Evolutionary conservation across 2,888 invertebrate species (phyloP), one percentile per base, ranked within the genome.

Genomic region (Elgonia sp.): DNA sequence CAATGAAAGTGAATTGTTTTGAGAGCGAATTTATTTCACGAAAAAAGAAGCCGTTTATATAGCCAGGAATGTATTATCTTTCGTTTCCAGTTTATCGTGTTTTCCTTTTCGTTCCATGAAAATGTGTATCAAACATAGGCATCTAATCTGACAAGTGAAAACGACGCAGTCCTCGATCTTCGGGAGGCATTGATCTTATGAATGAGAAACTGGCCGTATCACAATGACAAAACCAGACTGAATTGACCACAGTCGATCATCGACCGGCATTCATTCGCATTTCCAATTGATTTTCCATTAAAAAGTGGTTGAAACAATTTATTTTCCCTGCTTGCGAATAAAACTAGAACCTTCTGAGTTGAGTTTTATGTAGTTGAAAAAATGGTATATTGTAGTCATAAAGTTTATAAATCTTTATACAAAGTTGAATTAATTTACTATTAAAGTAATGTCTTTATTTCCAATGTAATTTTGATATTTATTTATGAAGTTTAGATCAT

Each of bases 1-100:
- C 62, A 75, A 85, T 85, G 85, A 85, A 85, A 85, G 85, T 80
- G 75, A 80, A 85, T 80, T 85, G 67, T 75, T 80, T 80, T 60
- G 20, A 72, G 73, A 75, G 60, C 39, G 72, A 67, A 73, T 42
- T 84, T 62, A 77, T 79, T 72, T 46, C 14, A 20, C 37, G 53
- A 40, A 84, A 84, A 84, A 72, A 69, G 62, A 60, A 83, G 53
- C 50, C 39, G 46, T 80, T 73, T 80, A 70, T 62, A n/a, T 57
- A 62, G 55, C 76, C 79, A 21, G 50, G 37, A 84, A 79, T 80
- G 75, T 69, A 75, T 80, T 80, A 75, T 80, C 57, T 73, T 73
- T 55, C 40, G 37, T 42, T 80, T 69, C 85, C 69, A 75, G 80
- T 85, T 69, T 69, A 63, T 60, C 85, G 57, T 55, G 85, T 85